Percentiles rank a stretch among this genome's conserved stretches.
Conservation (phyloP, 2,888 invertebrate species). For the Leptinotarsa tumamoca region DNA sequence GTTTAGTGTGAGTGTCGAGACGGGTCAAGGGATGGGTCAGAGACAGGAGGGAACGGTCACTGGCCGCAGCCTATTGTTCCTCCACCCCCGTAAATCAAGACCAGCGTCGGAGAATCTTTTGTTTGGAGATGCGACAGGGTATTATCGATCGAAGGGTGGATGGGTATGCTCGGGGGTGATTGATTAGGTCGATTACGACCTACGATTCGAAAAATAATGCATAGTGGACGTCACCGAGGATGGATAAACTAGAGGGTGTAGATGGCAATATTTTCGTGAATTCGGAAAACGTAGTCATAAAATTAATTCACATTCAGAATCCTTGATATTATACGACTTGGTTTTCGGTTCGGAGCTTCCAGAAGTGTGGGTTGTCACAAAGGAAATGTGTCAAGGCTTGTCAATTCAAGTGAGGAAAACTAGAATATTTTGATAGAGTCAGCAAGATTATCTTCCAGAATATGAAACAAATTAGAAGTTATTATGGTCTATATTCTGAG, state of each 20-base stretch:
- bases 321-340: neutral
- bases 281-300: neutral
- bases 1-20: conserved; percentile 52
- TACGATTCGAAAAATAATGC: conserved; percentile 1
- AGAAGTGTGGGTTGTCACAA: too few species aligned
- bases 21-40: conserved; percentile 53
- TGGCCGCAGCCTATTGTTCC: conserved; percentile 49
- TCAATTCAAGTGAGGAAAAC: too few species aligned
- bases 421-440: too few species aligned
- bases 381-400: too few species aligned
- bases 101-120: conserved; percentile 29
- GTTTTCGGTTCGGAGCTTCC: too few species aligned
- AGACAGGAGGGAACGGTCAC: conserved; percentile 48
- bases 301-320: neutral
- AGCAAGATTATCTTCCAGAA: too few species aligned
- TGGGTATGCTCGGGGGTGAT: conserved; percentile 6
- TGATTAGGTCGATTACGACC: conserved; percentile 5
- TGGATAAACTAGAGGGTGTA: neutral
- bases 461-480: too few species aligned
- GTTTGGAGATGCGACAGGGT: conserved; percentile 1
- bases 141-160: neutral
- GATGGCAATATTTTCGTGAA: neutral
- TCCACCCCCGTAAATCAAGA: conserved; percentile 46
- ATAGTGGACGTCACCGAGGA: neutral
- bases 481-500: too few species aligned